A percentile compares a stretch with the other conserved stretches of the same genome.
Conservation (phyloP, 1,140 invertebrate genomes). For the Lepidurus packardi region DNA sequence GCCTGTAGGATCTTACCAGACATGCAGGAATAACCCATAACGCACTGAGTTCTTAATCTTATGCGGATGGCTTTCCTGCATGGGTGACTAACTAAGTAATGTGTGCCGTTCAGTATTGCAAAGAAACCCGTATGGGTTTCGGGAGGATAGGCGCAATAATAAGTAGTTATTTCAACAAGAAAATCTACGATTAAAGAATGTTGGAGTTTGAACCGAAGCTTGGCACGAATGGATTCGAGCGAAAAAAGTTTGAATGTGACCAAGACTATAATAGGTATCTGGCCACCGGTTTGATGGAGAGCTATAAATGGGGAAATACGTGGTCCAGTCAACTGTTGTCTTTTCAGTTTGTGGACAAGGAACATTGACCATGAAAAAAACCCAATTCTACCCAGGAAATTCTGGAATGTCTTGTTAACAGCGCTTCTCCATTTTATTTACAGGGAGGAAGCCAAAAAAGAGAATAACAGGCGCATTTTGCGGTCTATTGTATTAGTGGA, state of each 20-base stretch:
- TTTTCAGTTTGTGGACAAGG: neutral
- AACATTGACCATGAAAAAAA: slow-evolving; percentile 12
- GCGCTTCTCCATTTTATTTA: neutral
- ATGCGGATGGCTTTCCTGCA: neutral
- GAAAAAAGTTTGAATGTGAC: neutral
- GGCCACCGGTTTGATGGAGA: neutral
- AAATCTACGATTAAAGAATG: neutral
- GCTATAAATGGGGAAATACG: neutral
- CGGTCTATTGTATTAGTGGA: neutral
- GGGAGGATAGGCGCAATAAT: no score
- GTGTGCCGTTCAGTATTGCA: neutral
- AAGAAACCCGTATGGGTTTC: no score
- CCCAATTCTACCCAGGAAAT: neutral
- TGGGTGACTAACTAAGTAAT: neutral
- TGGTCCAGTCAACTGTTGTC: neutral
- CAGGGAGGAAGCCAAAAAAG: neutral
- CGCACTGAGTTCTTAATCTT: neutral
- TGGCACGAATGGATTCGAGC: neutral
- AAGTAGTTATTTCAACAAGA: no score
- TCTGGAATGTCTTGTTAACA: neutral
- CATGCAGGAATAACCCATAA: neutral
- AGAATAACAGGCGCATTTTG: neutral
- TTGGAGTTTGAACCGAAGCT: neutral
- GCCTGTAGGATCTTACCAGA: slow-evolving; percentile 7
- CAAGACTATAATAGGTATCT: neutral